Base-by-base conservation (phyloP, 2,888 invertebrate species). In the Chrysomela aeneicollis region DNA sequence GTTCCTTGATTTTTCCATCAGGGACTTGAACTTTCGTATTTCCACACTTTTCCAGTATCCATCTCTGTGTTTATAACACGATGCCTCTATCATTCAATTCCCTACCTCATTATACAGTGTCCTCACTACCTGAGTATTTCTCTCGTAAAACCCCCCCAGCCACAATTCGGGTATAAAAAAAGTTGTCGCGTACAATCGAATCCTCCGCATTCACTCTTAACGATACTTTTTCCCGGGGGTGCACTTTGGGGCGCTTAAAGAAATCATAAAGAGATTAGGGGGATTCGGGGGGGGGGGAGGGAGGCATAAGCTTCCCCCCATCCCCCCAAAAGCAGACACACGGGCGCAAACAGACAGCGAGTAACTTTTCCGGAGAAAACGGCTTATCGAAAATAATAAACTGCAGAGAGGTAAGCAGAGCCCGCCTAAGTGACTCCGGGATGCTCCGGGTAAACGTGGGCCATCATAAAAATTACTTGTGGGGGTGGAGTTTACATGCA, bases 341-440 rank as follows among this genome's bases (percentile, higher is more conserved):
- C 71, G 70, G 71, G 64, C 61, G 64, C 67, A 70, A 73, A n/a
- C n/a, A n/a, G n/a, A n/a, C n/a, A n/a, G n/a, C n/a, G n/a, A n/a
- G n/a, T n/a, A 71, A 66, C 64, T 73, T 71, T 68, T 60, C 65
- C 61, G 53, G 62, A 61, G 64, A 66, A 74, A 71, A 73, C 70
- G 68, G 75, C 75, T 76, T 75, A 76, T 74, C 74, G 73, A 71
- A 76, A 76, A 76, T 76, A 76, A 76, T 76, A 75, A 75, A 73
- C 70, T 64, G 65, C n/a, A n/a, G 59, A 18, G 63, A 67, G 59
- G 60, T 62, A 64, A 64, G 62, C n/a, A n/a, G 61, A 55, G 66
- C 66, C 66, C 68, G 61, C 64, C 59, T 61, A 60, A 68, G 68
- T 62, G 66, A 65, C 64, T 64, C 26, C 64, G 49, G 57, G n/a